Evolutionary conservation across 2,888 invertebrate genomes (phyloP).

Genomic region (Lasioglossum marginatum): DNA sequence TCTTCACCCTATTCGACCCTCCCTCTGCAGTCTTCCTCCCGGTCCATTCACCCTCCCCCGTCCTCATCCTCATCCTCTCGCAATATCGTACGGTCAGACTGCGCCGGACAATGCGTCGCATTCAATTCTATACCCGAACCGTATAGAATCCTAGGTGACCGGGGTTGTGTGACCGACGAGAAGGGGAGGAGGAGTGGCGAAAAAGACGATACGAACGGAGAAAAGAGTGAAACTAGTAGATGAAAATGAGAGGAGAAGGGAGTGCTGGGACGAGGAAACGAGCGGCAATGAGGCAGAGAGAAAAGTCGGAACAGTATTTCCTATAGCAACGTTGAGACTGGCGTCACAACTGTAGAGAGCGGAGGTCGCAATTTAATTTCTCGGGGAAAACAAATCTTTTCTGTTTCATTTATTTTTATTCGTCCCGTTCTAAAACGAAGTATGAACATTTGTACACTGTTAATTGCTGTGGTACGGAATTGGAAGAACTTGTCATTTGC

Average conservation of each 20-base stretch:
- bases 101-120: slow-evolving; percentile 80
- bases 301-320: neutral
- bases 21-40: slow-evolving; percentile 61
- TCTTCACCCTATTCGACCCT: slow-evolving; percentile 71
- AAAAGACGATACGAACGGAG: neutral
- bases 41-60: slow-evolving; percentile 26
- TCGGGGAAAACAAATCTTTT: neutral
- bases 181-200: neutral
- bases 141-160: slow-evolving; percentile 56
- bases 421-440: neutral
- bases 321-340: neutral
- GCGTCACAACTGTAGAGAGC: neutral
- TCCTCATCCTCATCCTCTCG: slow-evolving; percentile 56
- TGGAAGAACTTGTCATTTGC: no score
- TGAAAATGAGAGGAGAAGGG: neutral
- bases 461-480: no score
- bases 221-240: neutral
- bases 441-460: neutral
- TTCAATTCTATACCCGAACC: slow-evolving; percentile 77
- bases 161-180: slow-evolving; percentile 51
- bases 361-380: neutral
- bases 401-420: neutral
- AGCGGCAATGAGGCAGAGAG: neutral
- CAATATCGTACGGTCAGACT: slow-evolving; percentile 82
- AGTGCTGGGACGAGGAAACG: neutral